Base-by-base conservation (phyloP, 2,888 invertebrate genomes). In the Lumbricus terrestris region DNA sequence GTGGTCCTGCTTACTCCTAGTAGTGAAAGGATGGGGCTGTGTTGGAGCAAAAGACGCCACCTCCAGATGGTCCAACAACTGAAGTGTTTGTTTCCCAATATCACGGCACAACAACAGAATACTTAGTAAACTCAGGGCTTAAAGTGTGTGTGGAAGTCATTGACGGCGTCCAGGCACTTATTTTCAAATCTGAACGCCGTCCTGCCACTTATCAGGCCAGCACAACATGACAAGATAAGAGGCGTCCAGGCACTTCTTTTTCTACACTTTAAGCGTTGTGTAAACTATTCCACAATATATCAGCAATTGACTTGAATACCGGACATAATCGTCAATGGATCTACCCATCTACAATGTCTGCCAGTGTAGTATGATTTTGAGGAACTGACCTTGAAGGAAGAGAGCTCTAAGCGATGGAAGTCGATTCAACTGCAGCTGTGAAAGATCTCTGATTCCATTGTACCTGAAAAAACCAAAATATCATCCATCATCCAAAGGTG, bases 381-480 rank as follows among this genome's bases (percentile, higher is more conserved):
- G 34, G 83, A 35, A 15, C 83, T 83, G 42, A 94, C 95, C 95
- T 93, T 95, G 95, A 83, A 95, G 92, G 91, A 95, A 95, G 29
- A 95, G 93, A 85, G 95, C 95, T 91, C 94, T 95, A 13, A 95
- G 92, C 54, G 94, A 94, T 5, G 94, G 93, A 33, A 95, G 91
- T 20, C 94, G 92, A 90, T 93, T 93, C 34, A 95, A 92, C 92
- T 95, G 95, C 83, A 95, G 92, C 18, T 92, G 91, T 13, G 93
- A 92, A 93, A 95, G 93, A 91, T 95, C 94, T 92, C 94, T 94
- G 90, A 95, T 95, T 47, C 94, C 93, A 92, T 95, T 95, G 92
- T 95, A 95, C 42, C 95, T 94, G 92, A 23, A 91, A 88, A 89
- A n/a, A n/a, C n/a, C 20, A 83, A 54, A 18, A n/a, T n/a, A n/a